A percentile compares a stretch with the other conserved stretches of the same genome.
Conservation (phyloP, 2,888 invertebrate species). For the Cetonia aurata region DNA sequence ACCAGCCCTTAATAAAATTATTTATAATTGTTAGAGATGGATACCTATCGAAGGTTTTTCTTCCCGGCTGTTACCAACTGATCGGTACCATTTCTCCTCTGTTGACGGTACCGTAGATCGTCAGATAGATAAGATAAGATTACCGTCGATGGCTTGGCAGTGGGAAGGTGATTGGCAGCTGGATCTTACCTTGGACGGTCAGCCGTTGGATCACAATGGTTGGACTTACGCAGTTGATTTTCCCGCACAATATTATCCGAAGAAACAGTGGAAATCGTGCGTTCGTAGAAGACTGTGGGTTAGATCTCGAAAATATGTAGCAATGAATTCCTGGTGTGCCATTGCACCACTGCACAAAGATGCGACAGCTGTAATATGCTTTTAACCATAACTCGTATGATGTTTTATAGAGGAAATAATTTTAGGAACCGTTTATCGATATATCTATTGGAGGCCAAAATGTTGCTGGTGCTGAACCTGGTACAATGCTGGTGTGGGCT, state of each 20-base stretch:
- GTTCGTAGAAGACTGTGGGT: conserved; percentile 92
- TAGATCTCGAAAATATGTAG: conserved; percentile 87
- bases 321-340: conserved; percentile 93
- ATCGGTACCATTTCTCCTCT: conserved; percentile 88
- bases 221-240: conserved; percentile 96
- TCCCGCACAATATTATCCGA: conserved; percentile 83
- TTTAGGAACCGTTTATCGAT: conserved; percentile 91
- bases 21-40: conserved; percentile 75
- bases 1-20: no score
- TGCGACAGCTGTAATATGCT: conserved; percentile 75
- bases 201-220: conserved; percentile 89
- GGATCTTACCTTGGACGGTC: conserved; percentile 86
- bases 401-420: conserved; percentile 43
- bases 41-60: conserved; percentile 91
- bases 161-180: conserved; percentile 97
- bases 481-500: conserved; percentile 89
- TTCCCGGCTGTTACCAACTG: conserved; percentile 86
- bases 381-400: not conserved
- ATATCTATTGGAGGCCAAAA: conserved; percentile 88
- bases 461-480: conserved; percentile 81
- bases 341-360: conserved; percentile 91
- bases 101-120: conserved; percentile 85
- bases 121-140: conserved; percentile 82
- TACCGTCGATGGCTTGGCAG: conserved; percentile 96
- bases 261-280: conserved; percentile 91